These are phyloP conservation scores for Drosophila orena DNA, from an alignment of 1,140 invertebrate species.

Conservation along the genomic window DNA sequence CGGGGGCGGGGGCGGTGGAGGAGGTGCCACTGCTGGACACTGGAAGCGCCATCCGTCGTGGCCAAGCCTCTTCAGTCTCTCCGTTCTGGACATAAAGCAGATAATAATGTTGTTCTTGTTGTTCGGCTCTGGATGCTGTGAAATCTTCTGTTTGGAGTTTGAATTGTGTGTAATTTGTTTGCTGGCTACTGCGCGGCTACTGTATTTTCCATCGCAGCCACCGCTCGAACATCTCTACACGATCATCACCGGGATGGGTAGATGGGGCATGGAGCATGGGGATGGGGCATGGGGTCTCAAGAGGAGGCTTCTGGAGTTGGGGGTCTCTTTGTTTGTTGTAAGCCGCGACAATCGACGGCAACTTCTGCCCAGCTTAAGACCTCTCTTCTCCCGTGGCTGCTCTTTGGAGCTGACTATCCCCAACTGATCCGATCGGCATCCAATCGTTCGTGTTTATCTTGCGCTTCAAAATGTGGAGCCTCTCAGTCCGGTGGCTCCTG, in stretches of 20 bases:
- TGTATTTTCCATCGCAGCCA: conserved; percentile 60
- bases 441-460: conserved; percentile 68
- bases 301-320: neutral
- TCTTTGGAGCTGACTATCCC: conserved; percentile 14
- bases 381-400: conserved; percentile 9
- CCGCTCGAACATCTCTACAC: conserved; percentile 60
- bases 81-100: conserved; percentile 70
- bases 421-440: conserved; percentile 70
- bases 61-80: conserved; percentile 46
- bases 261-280: too few species aligned
- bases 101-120: conserved; percentile 76
- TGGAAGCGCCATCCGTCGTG: conserved; percentile 62
- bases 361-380: conserved; percentile 6
- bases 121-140: conserved; percentile 62
- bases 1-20: conserved; percentile 19
- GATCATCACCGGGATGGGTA: conserved; percentile 16
- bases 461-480: conserved; percentile 62
- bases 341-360: conserved; percentile 61
- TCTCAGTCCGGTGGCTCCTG: conserved; percentile 5
- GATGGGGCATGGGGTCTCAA: neutral
- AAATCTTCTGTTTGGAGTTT: conserved; percentile 81
- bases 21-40: conserved; percentile 54
- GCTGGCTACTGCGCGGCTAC: conserved; percentile 77
- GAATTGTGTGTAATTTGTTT: conserved; percentile 82
- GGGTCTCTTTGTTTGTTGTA: conserved; percentile 68